phyloP scores from a whole-genome alignment of 2,113 vertebrate species.

The Synchiropus splendidus region DNA sequence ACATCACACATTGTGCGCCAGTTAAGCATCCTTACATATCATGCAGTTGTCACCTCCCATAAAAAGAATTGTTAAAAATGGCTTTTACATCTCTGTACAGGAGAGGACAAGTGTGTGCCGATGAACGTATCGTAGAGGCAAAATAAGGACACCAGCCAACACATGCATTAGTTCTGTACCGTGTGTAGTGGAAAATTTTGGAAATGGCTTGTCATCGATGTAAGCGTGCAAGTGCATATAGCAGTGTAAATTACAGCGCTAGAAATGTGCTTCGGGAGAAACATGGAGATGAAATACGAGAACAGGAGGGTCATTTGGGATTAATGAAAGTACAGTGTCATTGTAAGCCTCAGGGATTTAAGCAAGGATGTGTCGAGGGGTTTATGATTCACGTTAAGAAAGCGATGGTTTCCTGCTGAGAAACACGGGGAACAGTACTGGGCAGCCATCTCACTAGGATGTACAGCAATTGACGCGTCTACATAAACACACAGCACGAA shows the following conservation, averaged over 20 bases:
- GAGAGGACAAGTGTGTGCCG: constrained; percentile 47
- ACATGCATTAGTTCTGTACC: constrained; percentile 42
- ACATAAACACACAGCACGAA: no score
- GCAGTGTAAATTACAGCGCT: constrained; percentile 23
- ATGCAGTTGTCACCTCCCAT: constrained; percentile 55
- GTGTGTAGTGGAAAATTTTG: constrained; percentile 22
- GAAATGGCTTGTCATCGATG: constrained; percentile 16
- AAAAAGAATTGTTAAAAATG: constrained; percentile 37
- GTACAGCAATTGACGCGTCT: background rate
- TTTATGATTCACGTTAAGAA: constrained; percentile 39
- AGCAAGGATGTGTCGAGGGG: constrained; percentile 37
- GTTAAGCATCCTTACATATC: constrained; percentile 41
- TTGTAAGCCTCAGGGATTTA: constrained; percentile 31
- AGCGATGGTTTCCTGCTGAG: constrained; percentile 39
- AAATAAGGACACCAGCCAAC: constrained; percentile 44
- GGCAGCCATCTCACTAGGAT: constrained; percentile 13
- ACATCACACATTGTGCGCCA: constrained; percentile 21
- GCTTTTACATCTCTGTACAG: constrained; percentile 27
- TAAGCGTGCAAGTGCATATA: constrained; percentile 39
- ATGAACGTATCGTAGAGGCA: constrained; percentile 18
- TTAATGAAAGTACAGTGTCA: constrained; percentile 34
- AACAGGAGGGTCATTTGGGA: constrained; percentile 42
- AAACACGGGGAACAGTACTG: constrained; percentile 28
- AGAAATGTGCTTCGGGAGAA: constrained; percentile 34
- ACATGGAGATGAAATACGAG: constrained; percentile 36